Base-by-base conservation (phyloP, 2,797 vertebrate species). In the Acomys russatus region DNA sequence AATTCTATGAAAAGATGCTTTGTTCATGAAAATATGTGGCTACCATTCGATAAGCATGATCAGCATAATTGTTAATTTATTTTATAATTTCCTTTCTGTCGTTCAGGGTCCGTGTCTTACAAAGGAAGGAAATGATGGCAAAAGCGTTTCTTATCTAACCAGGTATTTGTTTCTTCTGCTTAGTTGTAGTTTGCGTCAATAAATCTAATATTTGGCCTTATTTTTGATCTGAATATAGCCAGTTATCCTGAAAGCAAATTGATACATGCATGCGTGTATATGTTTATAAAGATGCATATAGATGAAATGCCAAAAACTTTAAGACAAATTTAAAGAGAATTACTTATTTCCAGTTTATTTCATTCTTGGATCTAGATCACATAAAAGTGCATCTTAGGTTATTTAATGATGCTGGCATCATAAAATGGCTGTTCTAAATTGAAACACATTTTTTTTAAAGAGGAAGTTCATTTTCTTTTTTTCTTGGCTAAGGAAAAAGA, bases 401-500 rank as follows among this genome's bases (percentile, higher is more conserved):
- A 70, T 63, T 59, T 90, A 89, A 79, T 35, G 15, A 2, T 80
- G 33, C 49, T 12, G 44, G 20, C 20, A 63, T 74, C 0, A 0
- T n/a, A n/a, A 82, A 82, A 4, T 66, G 9, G 66, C 88, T 94
- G 3, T 84, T 93, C 56, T 92, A 63, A 28, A 92, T 35, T 44
- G 56, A 95, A 95, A 93, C 28, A 68, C 22, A 76, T 83, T 92
- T 83, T 92, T n/a, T 89, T 49, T 71, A 86, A 96, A 93, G 54
- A 90, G 59, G 6, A 93, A 91, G n/a, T 54, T 92, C 18, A 78
- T 95, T 84, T 44, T 44, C 44, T 44, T 94, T 89, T 8, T 91
- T 94, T 83, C 49, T 93, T 79, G 83, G 15, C 25, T 90, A 68
- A 91, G 51, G 33, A 76, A 90, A 90, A 80, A 61, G 61, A 85